Evolutionary conservation across 1,140 invertebrate genomes (phyloP).

Genomic region (Cotesia glomerata): DNA sequence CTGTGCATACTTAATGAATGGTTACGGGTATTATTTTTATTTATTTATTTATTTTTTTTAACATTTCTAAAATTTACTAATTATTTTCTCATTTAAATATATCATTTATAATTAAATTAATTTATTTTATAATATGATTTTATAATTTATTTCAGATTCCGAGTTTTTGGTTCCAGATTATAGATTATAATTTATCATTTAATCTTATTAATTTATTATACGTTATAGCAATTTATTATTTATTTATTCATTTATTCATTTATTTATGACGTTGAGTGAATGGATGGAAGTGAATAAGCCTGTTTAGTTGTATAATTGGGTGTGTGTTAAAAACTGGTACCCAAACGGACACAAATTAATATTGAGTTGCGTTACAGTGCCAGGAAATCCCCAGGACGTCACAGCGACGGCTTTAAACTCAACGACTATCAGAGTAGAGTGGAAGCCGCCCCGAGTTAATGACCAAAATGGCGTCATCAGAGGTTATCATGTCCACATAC

Average conservation of each 20-base stretch:
- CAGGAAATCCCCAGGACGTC: slow-evolving; percentile 92
- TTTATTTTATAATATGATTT: slow-evolving; percentile 26
- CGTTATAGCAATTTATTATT: background rate
- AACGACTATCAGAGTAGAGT: slow-evolving; percentile 88
- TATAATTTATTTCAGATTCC: slow-evolving; percentile 11
- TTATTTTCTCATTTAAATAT: background rate
- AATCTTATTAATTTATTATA: slow-evolving; percentile 24
- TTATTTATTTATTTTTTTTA: background rate
- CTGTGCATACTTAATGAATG: slow-evolving; percentile 46
- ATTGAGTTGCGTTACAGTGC: slow-evolving; percentile 76
- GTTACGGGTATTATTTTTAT: slow-evolving; percentile 31
- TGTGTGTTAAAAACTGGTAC: slow-evolving; percentile 43
- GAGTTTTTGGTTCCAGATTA: too few relatives aligned
- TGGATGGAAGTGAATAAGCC: slow-evolving; percentile 30
- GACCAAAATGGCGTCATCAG: slow-evolving; percentile 96
- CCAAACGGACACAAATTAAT: slow-evolving; percentile 46
- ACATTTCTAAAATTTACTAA: background rate
- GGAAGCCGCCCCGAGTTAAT: slow-evolving; percentile 88
- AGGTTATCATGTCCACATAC: slow-evolving; percentile 94
- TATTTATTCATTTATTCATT: slow-evolving; percentile 3
- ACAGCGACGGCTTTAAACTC: slow-evolving; percentile 88
- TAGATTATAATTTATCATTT: background rate
- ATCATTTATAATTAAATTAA: background rate
- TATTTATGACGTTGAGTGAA: slow-evolving; percentile 32
- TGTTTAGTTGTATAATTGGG: slow-evolving; percentile 7